Percentiles rank a stretch among this genome's conserved stretches.
phyloP scores from a whole-genome alignment of 2,113 vertebrate species.

The Lates calcarifer region DNA sequence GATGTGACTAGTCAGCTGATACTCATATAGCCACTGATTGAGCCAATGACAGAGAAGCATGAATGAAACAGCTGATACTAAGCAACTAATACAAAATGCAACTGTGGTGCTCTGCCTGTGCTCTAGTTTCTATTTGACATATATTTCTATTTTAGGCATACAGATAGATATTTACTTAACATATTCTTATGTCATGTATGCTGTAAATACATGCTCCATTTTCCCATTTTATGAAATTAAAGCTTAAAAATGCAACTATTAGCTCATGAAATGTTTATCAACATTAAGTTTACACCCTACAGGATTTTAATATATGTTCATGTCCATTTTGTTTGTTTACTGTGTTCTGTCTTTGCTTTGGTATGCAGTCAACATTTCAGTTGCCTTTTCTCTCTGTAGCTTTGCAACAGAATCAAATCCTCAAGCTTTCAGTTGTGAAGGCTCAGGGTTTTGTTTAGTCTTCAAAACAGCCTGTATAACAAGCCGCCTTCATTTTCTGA shows the following conservation, averaged over 20 bases:
- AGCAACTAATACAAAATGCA: too few species aligned
- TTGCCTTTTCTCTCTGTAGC: not conserved
- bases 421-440: constrained; percentile 3
- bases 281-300: not conserved
- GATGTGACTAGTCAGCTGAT: too few species aligned
- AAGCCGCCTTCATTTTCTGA: constrained; percentile 41
- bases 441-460: constrained; percentile 27
- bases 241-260: not conserved
- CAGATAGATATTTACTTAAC: too few species aligned
- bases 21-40: not conserved
- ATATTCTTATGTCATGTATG: too few species aligned
- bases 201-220: too few species aligned
- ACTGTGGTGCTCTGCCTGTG: not conserved
- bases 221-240: not conserved
- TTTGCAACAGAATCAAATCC: constrained; percentile 32
- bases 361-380: constrained; percentile 4
- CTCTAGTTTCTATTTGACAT: not conserved
- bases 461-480: constrained; percentile 23
- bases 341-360: constrained; percentile 19
- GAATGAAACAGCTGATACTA: not conserved
- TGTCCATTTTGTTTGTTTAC: not conserved
- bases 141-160: not conserved
- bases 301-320: not conserved
- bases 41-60: not conserved
- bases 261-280: not conserved